phyloP scores from a whole-genome alignment of 2,113 vertebrate species.

The Perognathus longimembris region DNA sequence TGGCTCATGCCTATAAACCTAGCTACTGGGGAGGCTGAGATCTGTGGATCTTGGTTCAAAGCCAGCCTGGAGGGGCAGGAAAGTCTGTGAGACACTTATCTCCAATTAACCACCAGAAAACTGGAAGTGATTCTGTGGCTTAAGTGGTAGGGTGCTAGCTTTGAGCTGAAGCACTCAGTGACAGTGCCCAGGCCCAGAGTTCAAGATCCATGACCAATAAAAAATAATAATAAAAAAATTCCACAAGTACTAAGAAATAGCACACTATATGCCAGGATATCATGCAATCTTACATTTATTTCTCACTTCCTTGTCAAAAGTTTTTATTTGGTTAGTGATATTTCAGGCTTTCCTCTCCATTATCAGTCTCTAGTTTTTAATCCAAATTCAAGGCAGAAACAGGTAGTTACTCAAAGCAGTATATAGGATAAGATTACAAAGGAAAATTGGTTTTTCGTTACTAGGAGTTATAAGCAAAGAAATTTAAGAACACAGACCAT shows the following conservation, averaged over 20 bases:
- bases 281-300: neutral
- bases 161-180: no score
- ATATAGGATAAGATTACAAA: neutral
- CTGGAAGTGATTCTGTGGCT: no score
- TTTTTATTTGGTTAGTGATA: neutral
- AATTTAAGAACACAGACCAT: slow-evolving; percentile 28
- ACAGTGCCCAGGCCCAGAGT: no score
- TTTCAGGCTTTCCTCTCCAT: neutral
- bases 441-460: slow-evolving; percentile 6
- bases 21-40: no score
- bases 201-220: no score
- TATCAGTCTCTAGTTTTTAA: neutral
- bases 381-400: slow-evolving; percentile 8
- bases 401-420: neutral
- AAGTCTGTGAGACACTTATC: no score
- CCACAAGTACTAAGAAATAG: neutral
- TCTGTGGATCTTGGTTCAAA: no score
- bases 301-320: neutral
- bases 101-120: no score
- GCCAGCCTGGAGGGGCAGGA: no score
- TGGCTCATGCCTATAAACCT: no score
- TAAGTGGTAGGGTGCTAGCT: no score
- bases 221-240: neutral
- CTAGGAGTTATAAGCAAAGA: neutral
- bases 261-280: neutral